Evolutionary conservation across 2,888 invertebrate genomes (phyloP).

Genomic region (Onthophagus sagittarius): DNA sequence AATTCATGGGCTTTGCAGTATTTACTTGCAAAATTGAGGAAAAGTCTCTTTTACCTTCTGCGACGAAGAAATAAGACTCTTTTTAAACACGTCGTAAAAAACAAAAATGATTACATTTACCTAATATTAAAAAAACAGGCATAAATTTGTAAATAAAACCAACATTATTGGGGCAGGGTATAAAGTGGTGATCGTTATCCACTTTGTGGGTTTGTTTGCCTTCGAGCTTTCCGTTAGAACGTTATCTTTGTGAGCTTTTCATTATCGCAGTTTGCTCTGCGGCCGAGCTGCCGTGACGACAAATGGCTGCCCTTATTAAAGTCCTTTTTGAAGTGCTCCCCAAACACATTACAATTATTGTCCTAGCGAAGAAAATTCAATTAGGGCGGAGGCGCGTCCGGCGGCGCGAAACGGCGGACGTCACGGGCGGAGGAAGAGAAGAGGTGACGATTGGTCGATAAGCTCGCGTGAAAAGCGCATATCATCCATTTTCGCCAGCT

Average conservation of each 20-base stretch:
- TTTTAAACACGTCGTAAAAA: background rate
- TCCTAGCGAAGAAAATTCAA: background rate
- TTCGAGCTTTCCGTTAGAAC: background rate
- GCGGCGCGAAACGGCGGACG: background rate
- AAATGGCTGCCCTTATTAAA: conserved; percentile 2
- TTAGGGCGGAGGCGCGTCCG: background rate
- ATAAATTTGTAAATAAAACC: background rate
- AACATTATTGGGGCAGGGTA: background rate
- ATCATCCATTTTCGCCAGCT: background rate
- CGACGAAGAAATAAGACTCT: background rate
- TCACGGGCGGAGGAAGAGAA: background rate
- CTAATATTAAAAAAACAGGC: too few relatives aligned
- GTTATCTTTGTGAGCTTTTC: conserved; percentile 5
- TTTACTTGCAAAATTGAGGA: background rate
- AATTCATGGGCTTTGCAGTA: background rate
- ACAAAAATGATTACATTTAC: too few relatives aligned
- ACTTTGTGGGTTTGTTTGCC: background rate
- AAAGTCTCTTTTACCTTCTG: background rate
- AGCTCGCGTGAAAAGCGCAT: background rate
- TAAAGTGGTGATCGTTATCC: background rate
- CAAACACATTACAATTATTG: conserved; percentile 2
- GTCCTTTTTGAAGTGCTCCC: background rate
- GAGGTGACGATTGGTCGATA: background rate
- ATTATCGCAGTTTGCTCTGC: conserved; percentile 2
- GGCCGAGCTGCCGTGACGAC: background rate